Percentiles rank a stretch among this genome's conserved stretches.
Evolutionary conservation across 1,140 invertebrate species (phyloP).

Genomic region (Dryas iulia): DNA sequence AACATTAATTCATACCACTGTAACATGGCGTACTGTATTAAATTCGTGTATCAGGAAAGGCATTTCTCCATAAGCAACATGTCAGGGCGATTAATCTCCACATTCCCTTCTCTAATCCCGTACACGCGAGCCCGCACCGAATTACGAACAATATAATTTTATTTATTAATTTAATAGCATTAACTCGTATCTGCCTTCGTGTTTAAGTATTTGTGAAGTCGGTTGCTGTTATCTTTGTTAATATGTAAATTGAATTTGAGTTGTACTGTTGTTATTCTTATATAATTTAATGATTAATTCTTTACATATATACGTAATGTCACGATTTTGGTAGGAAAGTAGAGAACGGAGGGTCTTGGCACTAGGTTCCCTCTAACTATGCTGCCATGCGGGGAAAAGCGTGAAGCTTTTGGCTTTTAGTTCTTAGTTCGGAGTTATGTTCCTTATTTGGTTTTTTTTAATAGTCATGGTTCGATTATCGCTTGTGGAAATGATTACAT

Average conservation of each 20-base stretch:
- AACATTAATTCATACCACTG: slow-evolving; percentile 11
- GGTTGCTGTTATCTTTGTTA: background rate
- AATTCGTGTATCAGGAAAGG: slow-evolving; percentile 43
- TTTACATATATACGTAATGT: background rate
- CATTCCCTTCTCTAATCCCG: slow-evolving; percentile 52
- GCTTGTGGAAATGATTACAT: no score
- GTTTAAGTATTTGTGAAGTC: background rate
- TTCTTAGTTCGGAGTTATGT: no score
- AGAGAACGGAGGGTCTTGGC: no score
- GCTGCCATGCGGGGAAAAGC: no score
- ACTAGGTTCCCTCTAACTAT: no score
- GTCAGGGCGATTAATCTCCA: slow-evolving; percentile 67
- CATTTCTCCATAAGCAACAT: slow-evolving; percentile 59
- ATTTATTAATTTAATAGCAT: slow-evolving; percentile 54
- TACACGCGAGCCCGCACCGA: slow-evolving; percentile 59
- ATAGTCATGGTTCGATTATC: no score
- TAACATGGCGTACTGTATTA: slow-evolving; percentile 24
- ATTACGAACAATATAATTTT: slow-evolving; percentile 43
- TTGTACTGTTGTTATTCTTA: background rate
- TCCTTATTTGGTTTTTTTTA: no score
- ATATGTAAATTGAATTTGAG: background rate
- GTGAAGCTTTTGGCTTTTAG: no score
- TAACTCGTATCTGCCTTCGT: slow-evolving; percentile 11
- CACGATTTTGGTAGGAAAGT: background rate
- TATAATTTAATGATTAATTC: background rate